Evolutionary conservation across 1,140 invertebrate species (phyloP), one percentile per base, ranked within the genome.

Genomic region (Alviniconcha marisindica): DNA sequence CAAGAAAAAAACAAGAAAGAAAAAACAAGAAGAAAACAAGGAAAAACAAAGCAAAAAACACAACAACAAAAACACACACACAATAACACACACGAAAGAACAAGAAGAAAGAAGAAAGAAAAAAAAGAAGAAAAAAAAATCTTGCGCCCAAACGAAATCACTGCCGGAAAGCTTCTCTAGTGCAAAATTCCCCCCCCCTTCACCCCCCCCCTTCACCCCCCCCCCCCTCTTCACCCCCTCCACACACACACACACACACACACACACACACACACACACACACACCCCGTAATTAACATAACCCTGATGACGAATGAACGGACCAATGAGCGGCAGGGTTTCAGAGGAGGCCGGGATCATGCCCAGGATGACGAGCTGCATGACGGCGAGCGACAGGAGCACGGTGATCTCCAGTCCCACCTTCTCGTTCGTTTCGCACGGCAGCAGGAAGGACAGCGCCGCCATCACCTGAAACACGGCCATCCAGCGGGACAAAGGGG

Each of bases 351-450:
- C 96, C 93, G 97, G 97, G 95, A 98, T 96, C 94, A 96, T 97
- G 95, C 98, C 97, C 91, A 97, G 96, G 94, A 98, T 96, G 94
- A 98, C 95, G 33, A 93, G 85, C 85, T 93, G 89, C 84, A 93
- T 87, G 31, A 88, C 86, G 24, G 86, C 84, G 60, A 87, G 71
- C 3, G 87, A 84, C 54, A 88, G 71, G 71, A 89, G 81, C 12
- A 94, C 91, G 18, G 93, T 99, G 93, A 99, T 97, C 87, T 97
- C 98, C 94, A 99, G 95, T 89, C 98, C 98, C 87, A 99, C 96
- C 94, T 99, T 99, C 95, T 99, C 98, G 92, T 98, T 98, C 83
- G 98, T 99, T 94, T 99, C 98, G 85, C 98, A 98, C 89, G 98
- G 98, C 92, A 99, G 95, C 80, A 98, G 98, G 94, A 99, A 99